Percentiles rank a stretch among this genome's conserved stretches.
phyloP scores from a whole-genome alignment of 2,888 invertebrate species.

The Polyploca ridens region DNA sequence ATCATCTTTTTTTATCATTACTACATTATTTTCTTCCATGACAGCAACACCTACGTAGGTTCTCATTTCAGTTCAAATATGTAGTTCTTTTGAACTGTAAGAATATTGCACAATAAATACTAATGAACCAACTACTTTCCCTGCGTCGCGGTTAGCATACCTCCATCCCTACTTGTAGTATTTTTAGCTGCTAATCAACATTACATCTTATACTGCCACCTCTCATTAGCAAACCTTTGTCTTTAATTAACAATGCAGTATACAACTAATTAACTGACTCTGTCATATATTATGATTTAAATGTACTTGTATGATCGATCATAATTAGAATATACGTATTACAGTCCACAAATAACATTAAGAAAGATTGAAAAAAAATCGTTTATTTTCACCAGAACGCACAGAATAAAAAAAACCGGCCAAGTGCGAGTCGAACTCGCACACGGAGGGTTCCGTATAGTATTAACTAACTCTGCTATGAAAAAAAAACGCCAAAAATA shows the following conservation, averaged over 20 bases:
- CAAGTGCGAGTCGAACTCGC: no score
- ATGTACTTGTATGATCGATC: no score
- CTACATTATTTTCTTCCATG: not conserved
- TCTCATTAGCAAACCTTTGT: slow-evolving; percentile 63
- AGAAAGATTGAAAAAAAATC: no score
- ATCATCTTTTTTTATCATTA: no score
- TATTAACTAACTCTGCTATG: no score
- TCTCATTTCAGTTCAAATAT: not conserved
- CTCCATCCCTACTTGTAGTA: slow-evolving; percentile 37
- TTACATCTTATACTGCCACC: slow-evolving; percentile 43
- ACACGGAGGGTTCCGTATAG: no score
- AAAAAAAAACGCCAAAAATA: no score
- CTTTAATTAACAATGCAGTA: slow-evolving; percentile 51
- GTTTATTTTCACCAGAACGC: no score
- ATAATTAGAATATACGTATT: no score
- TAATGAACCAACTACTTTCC: slow-evolving; percentile 58
- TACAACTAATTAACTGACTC: not conserved
- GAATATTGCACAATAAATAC: slow-evolving; percentile 57
- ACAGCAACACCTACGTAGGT: not conserved
- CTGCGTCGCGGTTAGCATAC: slow-evolving; percentile 48
- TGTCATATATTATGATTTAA: no score
- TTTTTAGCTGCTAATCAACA: slow-evolving; percentile 71
- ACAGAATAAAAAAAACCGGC: no score
- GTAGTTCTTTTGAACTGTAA: not conserved
- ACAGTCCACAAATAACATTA: no score